Conservation (phyloP, 2,888 invertebrate species). For the Prenolepis imparis region DNA sequence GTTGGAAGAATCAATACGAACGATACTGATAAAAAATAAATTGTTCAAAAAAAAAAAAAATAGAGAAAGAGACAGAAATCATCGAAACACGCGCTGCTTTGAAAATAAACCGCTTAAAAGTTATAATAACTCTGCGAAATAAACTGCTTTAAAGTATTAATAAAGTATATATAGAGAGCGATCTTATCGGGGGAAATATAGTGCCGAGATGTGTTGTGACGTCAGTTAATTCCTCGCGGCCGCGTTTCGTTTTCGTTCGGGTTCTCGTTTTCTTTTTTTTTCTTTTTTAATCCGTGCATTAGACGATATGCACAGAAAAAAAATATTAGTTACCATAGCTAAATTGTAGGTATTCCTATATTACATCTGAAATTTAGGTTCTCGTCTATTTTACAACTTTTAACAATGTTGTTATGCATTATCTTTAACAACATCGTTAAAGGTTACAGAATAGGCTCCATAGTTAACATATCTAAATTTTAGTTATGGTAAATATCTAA, state of each 20-base stretch:
- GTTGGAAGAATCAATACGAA: conserved; percentile 9
- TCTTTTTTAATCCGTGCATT: not conserved
- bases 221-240: not conserved
- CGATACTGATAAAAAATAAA: conserved; percentile 13
- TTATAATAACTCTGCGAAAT: not conserved
- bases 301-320: not conserved
- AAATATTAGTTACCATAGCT: too few species aligned
- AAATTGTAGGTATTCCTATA: too few species aligned
- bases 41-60: not conserved
- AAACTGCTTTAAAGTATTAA: not conserved
- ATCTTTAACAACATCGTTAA: too few species aligned
- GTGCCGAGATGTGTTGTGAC: not conserved
- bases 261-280: not conserved
- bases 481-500: too few species aligned
- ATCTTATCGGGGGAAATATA: not conserved
- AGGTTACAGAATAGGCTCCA: too few species aligned
- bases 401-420: too few species aligned
- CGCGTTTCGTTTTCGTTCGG: not conserved
- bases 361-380: too few species aligned
- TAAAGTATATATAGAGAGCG: not conserved
- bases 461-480: too few species aligned
- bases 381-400: too few species aligned
- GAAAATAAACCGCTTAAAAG: conserved; percentile 5
- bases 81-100: not conserved
- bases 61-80: not conserved